These are phyloP conservation scores for Haliclona indistincta DNA, from an alignment of 37 sponge, comb jelly and placozoan species.

Conservation along the genomic window DNA sequence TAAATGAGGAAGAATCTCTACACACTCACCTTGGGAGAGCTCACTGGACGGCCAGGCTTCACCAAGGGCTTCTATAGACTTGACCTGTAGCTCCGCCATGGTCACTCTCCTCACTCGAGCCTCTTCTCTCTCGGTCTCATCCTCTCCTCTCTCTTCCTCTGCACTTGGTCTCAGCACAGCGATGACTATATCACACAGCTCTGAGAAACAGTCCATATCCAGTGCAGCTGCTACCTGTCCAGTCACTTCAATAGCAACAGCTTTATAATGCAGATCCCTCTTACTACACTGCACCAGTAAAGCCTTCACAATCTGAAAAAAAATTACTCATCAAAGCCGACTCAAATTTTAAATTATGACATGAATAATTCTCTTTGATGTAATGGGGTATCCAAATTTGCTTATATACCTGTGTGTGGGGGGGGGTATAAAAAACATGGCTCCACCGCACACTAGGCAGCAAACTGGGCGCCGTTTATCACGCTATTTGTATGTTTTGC, in stretches of 20 bases:
- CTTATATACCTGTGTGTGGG: neutral
- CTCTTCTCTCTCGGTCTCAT: constrained; percentile 20
- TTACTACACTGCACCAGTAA: constrained; percentile 61
- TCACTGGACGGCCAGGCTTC: constrained; percentile 46
- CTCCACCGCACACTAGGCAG: too few relatives aligned
- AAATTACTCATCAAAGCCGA: neutral
- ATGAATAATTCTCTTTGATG: too few relatives aligned
- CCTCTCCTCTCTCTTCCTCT: neutral
- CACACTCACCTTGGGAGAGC: constrained; percentile 46
- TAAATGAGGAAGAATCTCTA: too few relatives aligned
- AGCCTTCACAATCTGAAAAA: constrained; percentile 19
- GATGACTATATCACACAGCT: constrained; percentile 20
- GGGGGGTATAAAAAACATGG: neutral
- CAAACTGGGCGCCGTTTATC: too few relatives aligned
- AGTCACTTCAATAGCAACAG: constrained; percentile 45
- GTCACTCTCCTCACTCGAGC: constrained; percentile 3
- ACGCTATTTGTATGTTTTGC: too few relatives aligned
- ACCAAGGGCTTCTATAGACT: constrained; percentile 23
- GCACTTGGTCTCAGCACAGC: constrained; percentile 5
- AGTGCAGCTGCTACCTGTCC: constrained; percentile 36
- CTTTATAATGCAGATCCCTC: constrained; percentile 13
- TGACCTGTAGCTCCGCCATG: constrained; percentile 38
- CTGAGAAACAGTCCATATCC: constrained; percentile 26
- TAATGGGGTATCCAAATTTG: neutral
- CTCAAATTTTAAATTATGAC: too few relatives aligned